Conservation (phyloP, 2,797 vertebrate genomes). For the Siniperca scherzeri region DNA sequence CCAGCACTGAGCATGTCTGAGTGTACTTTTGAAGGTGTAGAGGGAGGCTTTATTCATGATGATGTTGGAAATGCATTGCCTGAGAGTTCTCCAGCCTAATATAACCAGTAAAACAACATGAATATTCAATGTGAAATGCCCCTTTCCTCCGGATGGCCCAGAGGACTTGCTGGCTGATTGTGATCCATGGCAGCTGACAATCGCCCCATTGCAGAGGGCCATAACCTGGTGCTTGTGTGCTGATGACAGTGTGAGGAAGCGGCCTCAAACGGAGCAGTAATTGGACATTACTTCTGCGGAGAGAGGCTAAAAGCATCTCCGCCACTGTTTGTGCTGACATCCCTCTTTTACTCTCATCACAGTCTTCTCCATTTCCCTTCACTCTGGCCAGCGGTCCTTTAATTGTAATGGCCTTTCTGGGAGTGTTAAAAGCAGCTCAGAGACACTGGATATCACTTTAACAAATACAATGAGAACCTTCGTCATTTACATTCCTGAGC, state of each 20-base stretch:
- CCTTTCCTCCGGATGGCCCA: conserved; percentile 36
- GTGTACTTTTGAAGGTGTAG: not conserved
- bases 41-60: conserved; percentile 25
- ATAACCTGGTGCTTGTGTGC: conserved; percentile 66
- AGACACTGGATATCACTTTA: conserved; percentile 77
- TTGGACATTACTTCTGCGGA: conserved; percentile 80
- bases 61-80: conserved; percentile 39
- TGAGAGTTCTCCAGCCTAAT: conserved; percentile 48
- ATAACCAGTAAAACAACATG: conserved; percentile 60
- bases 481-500: conserved; percentile 56
- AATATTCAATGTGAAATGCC: conserved; percentile 66
- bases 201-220: conserved; percentile 61
- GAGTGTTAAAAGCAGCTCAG: conserved; percentile 76
- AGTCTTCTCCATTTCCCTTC: conserved; percentile 67
- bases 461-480: conserved; percentile 68
- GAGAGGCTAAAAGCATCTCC: conserved; percentile 79
- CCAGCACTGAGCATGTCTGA: not conserved
- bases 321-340: conserved; percentile 77
- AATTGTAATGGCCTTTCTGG: conserved; percentile 83
- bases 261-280: conserved; percentile 73
- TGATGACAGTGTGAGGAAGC: conserved; percentile 62
- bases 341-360: conserved; percentile 79
- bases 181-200: conserved; percentile 74
- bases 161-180: conserved; percentile 61
- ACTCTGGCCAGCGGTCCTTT: conserved; percentile 68